Conservation (phyloP, 1,140 invertebrate genomes). For the Adoxophyes honmai region DNA sequence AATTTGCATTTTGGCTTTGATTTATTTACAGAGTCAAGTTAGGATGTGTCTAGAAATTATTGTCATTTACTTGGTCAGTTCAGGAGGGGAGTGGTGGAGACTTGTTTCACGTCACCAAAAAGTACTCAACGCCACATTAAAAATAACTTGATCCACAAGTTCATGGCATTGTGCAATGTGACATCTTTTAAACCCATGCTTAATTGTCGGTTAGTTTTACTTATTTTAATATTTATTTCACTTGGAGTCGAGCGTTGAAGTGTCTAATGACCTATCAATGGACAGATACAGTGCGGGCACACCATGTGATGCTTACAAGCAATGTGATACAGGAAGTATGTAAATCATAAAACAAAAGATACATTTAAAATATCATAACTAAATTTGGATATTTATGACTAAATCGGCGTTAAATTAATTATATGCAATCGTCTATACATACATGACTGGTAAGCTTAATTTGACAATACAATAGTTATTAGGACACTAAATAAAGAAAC, state of each 20-base stretch:
- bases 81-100: slow-evolving; percentile 39
- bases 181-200: slow-evolving; percentile 36
- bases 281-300: slow-evolving; percentile 60
- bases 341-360: slow-evolving; percentile 50
- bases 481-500: slow-evolving; percentile 64
- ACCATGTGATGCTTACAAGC: slow-evolving; percentile 63
- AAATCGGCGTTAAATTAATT: slow-evolving; percentile 72
- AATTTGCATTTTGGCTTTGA: slow-evolving; percentile 35
- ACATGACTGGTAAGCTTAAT: slow-evolving; percentile 73
- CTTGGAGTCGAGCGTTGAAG: slow-evolving; percentile 36
- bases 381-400: slow-evolving; percentile 77
- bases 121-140: slow-evolving; percentile 2
- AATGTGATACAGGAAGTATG: slow-evolving; percentile 60
- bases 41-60: slow-evolving; percentile 68
- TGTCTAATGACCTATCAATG: slow-evolving; percentile 42
- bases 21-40: slow-evolving; percentile 47
- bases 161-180: slow-evolving; percentile 23
- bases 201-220: slow-evolving; percentile 36
- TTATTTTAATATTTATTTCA: slow-evolving; percentile 44
- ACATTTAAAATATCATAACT: slow-evolving; percentile 61
- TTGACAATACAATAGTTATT: slow-evolving; percentile 65
- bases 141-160: slow-evolving; percentile 14
- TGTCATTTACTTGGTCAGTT: slow-evolving; percentile 71
- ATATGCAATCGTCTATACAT: slow-evolving; percentile 71
- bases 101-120: slow-evolving; percentile 8